These are phyloP conservation scores for Papilio xuthus DNA, from an alignment of 1,140 invertebrate genomes.

Conservation along the genomic window DNA sequence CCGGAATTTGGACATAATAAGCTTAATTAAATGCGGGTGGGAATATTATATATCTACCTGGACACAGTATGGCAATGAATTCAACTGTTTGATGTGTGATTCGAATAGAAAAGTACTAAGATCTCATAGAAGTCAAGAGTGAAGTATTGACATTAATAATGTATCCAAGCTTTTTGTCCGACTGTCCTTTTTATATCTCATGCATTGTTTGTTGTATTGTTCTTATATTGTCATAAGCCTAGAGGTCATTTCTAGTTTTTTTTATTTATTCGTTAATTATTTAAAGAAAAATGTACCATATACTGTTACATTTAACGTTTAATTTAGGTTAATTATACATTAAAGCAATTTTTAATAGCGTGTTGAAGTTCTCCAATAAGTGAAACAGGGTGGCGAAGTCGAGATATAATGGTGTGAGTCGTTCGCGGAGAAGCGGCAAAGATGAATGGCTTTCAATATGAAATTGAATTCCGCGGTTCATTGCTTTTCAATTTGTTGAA, in stretches of 20 bases:
- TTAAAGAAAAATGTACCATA: too few relatives aligned
- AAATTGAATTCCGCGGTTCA: conserved; percentile 85
- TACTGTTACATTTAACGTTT: neutral
- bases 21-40: neutral
- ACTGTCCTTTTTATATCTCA: too few relatives aligned
- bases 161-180: too few relatives aligned
- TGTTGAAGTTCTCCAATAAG: conserved; percentile 68
- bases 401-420: conserved; percentile 75
- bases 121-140: too few relatives aligned
- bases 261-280: too few relatives aligned
- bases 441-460: conserved; percentile 84
- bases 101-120: too few relatives aligned
- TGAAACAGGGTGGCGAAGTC: conserved; percentile 71
- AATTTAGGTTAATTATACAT: neutral
- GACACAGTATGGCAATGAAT: too few relatives aligned
- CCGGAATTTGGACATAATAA: neutral
- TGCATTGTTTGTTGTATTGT: too few relatives aligned
- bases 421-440: conserved; percentile 74
- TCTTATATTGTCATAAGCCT: too few relatives aligned
- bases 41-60: neutral
- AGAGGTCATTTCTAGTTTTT: too few relatives aligned
- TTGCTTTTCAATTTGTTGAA: conserved; percentile 83
- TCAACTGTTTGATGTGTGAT: too few relatives aligned
- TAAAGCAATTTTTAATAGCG: conserved; percentile 42
- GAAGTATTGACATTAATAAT: too few relatives aligned